Conservation (phyloP, 2,113 vertebrate species). For the Narcine bancroftii region DNA sequence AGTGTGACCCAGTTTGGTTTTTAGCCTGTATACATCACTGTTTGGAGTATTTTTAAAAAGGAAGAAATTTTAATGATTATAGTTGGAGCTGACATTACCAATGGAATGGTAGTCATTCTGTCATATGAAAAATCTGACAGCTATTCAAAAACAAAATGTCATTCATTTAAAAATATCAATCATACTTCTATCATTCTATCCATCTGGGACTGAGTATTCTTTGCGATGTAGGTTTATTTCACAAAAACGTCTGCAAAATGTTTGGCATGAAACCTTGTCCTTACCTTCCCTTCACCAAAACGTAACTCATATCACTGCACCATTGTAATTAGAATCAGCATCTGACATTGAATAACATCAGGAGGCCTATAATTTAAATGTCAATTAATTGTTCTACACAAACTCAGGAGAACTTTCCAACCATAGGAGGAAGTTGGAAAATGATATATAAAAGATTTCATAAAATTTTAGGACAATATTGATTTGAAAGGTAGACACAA, state of each 20-base stretch:
- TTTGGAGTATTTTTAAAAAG: too few relatives aligned
- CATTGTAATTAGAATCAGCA: background rate
- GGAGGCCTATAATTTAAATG: background rate
- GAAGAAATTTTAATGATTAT: too few relatives aligned
- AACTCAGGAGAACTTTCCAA: background rate
- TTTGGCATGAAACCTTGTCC: background rate
- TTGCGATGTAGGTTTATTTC: background rate
- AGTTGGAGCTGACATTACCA: background rate
- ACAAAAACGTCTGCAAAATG: background rate
- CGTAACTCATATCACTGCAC: background rate
- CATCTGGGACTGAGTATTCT: background rate
- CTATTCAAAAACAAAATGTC: too few relatives aligned
- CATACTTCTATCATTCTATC: background rate
- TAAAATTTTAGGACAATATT: background rate
- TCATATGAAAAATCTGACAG: background rate
- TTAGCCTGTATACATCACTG: too few relatives aligned
- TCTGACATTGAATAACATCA: background rate
- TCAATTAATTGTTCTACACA: background rate
- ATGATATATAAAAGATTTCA: background rate
- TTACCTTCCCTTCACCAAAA: too few relatives aligned
- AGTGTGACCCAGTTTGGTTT: too few relatives aligned
- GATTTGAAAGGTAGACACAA: background rate
- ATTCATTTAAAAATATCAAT: too few relatives aligned
- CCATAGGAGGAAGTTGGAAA: background rate
- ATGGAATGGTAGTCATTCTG: background rate